phyloP scores from a whole-genome alignment of 2,888 invertebrate genomes.

The Drosophila robusta region DNA sequence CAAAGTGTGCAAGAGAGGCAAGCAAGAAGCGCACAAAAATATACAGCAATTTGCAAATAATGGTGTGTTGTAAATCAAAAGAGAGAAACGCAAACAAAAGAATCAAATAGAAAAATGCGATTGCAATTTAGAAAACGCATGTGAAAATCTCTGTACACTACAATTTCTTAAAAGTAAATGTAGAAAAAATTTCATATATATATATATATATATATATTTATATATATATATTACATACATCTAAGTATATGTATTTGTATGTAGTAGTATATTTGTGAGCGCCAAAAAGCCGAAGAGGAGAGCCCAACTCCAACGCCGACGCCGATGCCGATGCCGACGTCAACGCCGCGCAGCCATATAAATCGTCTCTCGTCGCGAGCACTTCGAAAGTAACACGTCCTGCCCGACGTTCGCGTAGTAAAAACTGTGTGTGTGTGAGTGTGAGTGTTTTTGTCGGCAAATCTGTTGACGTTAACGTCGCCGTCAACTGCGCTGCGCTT shows the following conservation, averaged over 20 bases:
- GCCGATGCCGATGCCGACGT: slow-evolving; percentile 26
- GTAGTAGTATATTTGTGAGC: slow-evolving; percentile 64
- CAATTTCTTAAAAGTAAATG: slow-evolving; percentile 73
- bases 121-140: slow-evolving; percentile 52
- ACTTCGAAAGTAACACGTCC: slow-evolving; percentile 57
- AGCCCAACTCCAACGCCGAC: slow-evolving; percentile 39
- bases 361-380: slow-evolving; percentile 64
- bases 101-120: slow-evolving; percentile 22
- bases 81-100: slow-evolving; percentile 13
- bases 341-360: slow-evolving; percentile 68
- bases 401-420: slow-evolving; percentile 59
- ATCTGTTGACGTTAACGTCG: slow-evolving; percentile 45
- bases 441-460: slow-evolving; percentile 67
- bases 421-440: slow-evolving; percentile 59
- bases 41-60: slow-evolving; percentile 16
- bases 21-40: slow-evolving; percentile 25
- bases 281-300: slow-evolving; percentile 76
- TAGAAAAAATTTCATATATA: slow-evolving; percentile 58
- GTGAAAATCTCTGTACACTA: slow-evolving; percentile 81
- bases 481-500: slow-evolving; percentile 50
- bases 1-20: slow-evolving; percentile 1
- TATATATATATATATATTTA: slow-evolving; percentile 29
- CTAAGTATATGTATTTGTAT: slow-evolving; percentile 51
- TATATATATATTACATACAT: slow-evolving; percentile 39
- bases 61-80: slow-evolving; percentile 25